These are phyloP conservation scores for Apostichopus leukothele DNA, from an alignment of 53 echinoderm and acorn worm species.

Conservation along the genomic window DNA sequence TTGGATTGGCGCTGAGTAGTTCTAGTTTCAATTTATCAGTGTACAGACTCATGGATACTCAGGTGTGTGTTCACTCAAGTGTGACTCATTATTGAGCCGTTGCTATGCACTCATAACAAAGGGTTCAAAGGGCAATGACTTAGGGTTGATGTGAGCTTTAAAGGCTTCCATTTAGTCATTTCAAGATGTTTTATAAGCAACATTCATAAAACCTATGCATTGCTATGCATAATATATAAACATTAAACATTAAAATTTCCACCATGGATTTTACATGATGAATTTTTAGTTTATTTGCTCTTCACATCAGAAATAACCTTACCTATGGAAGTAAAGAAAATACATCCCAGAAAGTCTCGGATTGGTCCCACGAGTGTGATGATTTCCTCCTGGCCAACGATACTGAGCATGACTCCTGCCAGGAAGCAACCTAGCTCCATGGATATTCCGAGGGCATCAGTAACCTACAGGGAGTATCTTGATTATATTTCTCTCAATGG, in stretches of 20 bases:
- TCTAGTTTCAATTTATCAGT: too few species aligned
- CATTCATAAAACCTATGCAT: too few species aligned
- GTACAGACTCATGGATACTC: too few species aligned
- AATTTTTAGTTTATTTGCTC: background rate
- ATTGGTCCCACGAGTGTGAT: conserved; percentile 72
- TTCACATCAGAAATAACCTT: background rate
- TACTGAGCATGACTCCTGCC: conserved; percentile 89
- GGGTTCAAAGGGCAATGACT: too few species aligned
- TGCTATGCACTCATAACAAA: too few species aligned
- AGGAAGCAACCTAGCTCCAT: conserved; percentile 98
- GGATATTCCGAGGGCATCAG: conserved; percentile 78
- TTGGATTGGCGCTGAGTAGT: too few species aligned
- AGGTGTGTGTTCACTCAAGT: too few species aligned
- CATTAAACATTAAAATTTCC: background rate
- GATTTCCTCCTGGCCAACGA: conserved; percentile 79
- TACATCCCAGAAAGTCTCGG: conserved; percentile 81
- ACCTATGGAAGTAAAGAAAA: conserved; percentile 93
- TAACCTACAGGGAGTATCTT: conserved; percentile 55
- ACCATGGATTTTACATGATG: background rate
- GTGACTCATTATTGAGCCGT: too few species aligned
- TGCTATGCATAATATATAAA: background rate
- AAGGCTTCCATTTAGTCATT: too few species aligned
- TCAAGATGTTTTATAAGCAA: too few species aligned
- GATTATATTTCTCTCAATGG: too few species aligned
- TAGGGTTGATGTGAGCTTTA: too few species aligned